Evolutionary conservation across 2,113 vertebrate species (phyloP), one percentile per base, ranked within the genome.

Genomic region (Pedetes capensis): DNA sequence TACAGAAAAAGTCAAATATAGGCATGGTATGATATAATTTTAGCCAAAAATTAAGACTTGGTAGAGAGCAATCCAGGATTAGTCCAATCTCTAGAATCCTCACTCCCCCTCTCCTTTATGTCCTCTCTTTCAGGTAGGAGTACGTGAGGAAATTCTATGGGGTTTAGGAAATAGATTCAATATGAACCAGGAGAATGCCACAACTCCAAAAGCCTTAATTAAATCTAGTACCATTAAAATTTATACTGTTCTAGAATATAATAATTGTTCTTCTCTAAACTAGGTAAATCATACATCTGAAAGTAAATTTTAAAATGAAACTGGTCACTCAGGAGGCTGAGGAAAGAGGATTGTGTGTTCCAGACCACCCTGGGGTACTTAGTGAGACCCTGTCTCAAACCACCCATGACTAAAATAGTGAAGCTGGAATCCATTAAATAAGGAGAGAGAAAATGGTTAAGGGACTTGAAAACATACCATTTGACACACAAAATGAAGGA

Each of bases 11-110:
- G 53, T 74, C 49, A 84, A 37, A 80, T 80, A 84, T 29, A 80
- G 55, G 91, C 78, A 66, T 47, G 34, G 16, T 34, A 8, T 96
- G 42, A 83, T 44, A 75, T 93, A 42, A 83, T 86, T 90, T 89
- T 20, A 69, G 63, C 34, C 59, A 74, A 49, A 93, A 32, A 37
- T 29, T 74, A 59, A 96, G 74, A 94, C 22, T 59, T 80, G 12
- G 29, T 80, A 29, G 47, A 96, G 68, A 55, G 34, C 74, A 51
- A 17, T 49, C 17, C 11, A 95, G 42, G 83, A 84, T 75, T 49
- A 49, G 22, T 49, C 89, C 55, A 82, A 9, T 25, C 55, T 92
- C 68, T 94, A 59, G 37, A 44, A 49, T 76, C 39, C n/a, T 84
- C 9, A 49, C 13, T 64, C 74, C 29, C 34, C 34, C 4, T 2